Evolutionary conservation across 2,888 invertebrate species (phyloP), one percentile per base, ranked within the genome.

Genomic region (Pocota personata): DNA sequence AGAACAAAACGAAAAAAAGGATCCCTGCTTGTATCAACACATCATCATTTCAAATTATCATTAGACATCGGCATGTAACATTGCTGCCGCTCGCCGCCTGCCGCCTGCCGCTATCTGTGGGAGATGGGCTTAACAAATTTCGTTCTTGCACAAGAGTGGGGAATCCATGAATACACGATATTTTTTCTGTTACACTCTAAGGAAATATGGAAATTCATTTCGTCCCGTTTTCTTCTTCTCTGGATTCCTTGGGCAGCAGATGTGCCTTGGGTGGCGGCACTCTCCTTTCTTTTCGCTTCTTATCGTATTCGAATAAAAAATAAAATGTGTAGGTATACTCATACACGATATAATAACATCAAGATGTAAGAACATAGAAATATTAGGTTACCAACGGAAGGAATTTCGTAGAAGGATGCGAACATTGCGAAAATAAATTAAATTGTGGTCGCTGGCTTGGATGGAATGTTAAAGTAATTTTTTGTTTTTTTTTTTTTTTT

Each of bases 131-230:
- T 19, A 37, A 19, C 6, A 43, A 19, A 64, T 50, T 46, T 27
- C 19, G 27, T 7, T 27, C 19, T 2, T 24, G 27, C 1, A 16
- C n/a, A 2, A 24, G 14, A 43, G 7, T 46, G 7, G 16, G 40
- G 16, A 16, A 16, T 30, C 16, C 48, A 66, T 37, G 16, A 66
- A 46, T 46, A 48, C 32, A 50, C 12, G 40, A 76, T 16, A 57
- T 69, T 32, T 48, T 14, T 16, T 55, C 30, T 21, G 19, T 43
- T 16, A 43, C 43, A 75, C 24, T 57, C 32, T 12, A 46, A 43
- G 46, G 72, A 67, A 72, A 73, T 73, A 78, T 83, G 78, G 72
- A 78, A 83, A 83, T 83, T 83, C 72, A 67, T 72, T 78, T 52
- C 14, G 32, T 37, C 30, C 12, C 21, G 8, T 19, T 40, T 27